These are phyloP conservation scores for Pherbina coryleti DNA, from an alignment of 2,888 invertebrate genomes.

Conservation along the genomic window DNA sequence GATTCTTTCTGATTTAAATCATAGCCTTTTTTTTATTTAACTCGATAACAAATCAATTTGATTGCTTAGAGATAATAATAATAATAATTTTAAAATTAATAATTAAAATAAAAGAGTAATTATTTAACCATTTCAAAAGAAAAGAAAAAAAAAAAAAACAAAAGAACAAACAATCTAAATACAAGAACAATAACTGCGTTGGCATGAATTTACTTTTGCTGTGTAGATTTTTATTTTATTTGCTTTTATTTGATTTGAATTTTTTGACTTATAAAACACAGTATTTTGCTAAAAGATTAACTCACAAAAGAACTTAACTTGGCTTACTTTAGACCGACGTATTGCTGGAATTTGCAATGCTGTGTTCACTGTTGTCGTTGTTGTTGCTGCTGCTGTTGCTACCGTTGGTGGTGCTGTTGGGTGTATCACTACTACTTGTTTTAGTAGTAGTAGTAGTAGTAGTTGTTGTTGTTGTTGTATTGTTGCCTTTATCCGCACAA, in stretches of 20 bases:
- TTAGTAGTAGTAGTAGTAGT: conserved; percentile 7
- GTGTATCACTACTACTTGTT: conserved; percentile 32
- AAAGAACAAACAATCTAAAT: too few relatives aligned
- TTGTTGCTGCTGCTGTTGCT: conserved; percentile 18
- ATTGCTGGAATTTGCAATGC: conserved; percentile 6
- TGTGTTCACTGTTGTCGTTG: conserved; percentile 17
- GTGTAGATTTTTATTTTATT: conserved; percentile 1
- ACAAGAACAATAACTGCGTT: too few relatives aligned
- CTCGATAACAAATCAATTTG: too few relatives aligned
- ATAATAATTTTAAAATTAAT: too few relatives aligned
- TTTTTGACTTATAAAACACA: conserved; percentile 30
- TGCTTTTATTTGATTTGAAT: conserved; percentile 17
- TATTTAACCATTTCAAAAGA: not conserved
- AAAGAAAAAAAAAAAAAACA: too few relatives aligned
- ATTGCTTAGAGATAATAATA: too few relatives aligned
- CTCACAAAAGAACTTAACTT: conserved; percentile 21
- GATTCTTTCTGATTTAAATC: too few relatives aligned
- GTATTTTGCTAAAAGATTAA: conserved; percentile 23
- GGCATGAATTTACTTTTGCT: too few relatives aligned
- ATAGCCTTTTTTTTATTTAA: too few relatives aligned
- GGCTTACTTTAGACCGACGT: conserved; percentile 16
- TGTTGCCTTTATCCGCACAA: conserved; percentile 29
- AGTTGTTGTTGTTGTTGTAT: conserved; percentile 15
- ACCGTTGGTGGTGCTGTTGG: conserved; percentile 30
- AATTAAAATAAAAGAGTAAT: not conserved